Conservation (phyloP, 2,888 invertebrate genomes). For the Polylopha cassiicola region DNA sequence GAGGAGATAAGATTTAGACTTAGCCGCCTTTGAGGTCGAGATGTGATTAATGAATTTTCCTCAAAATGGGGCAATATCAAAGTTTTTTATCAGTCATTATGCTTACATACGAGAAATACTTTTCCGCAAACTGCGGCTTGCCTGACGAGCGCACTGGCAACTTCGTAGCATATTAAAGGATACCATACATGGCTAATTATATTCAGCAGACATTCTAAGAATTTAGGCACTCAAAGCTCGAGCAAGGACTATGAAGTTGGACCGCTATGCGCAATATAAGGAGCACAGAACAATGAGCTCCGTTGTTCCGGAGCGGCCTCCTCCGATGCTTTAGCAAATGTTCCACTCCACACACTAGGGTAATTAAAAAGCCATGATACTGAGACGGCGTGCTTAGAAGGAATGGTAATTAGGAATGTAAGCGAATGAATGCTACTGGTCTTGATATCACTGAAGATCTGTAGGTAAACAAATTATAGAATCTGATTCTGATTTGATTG, state of each 20-base stretch:
- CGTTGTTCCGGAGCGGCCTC: conserved; percentile 58
- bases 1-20: conserved; percentile 55
- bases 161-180: too few species aligned
- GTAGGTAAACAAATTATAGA: too few species aligned
- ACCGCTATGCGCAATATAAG: conserved; percentile 70
- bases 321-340: conserved; percentile 63
- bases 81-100: conserved; percentile 25
- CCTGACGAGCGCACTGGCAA: too few species aligned
- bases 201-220: conserved; percentile 65
- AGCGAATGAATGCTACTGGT: conserved; percentile 24
- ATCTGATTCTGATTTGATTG: conserved; percentile 39
- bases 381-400: conserved; percentile 35
- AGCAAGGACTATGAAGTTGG: conserved; percentile 52
- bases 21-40: conserved; percentile 38
- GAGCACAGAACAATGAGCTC: conserved; percentile 60
- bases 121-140: too few species aligned
- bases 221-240: conserved; percentile 51
- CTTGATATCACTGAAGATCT: too few species aligned
- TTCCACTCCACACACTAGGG: conserved; percentile 56
- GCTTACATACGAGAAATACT: conserved; percentile 3
- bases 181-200: conserved; percentile 51
- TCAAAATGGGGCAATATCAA: conserved; percentile 19
- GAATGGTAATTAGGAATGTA: conserved; percentile 43
- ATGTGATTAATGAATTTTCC: conserved; percentile 43
- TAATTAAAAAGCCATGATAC: conserved; percentile 70